Percentiles rank a stretch among this genome's conserved stretches.
These are phyloP conservation scores for Synanthedon vespiformis DNA, from an alignment of 2,888 invertebrate genomes.

Conservation along the genomic window DNA sequence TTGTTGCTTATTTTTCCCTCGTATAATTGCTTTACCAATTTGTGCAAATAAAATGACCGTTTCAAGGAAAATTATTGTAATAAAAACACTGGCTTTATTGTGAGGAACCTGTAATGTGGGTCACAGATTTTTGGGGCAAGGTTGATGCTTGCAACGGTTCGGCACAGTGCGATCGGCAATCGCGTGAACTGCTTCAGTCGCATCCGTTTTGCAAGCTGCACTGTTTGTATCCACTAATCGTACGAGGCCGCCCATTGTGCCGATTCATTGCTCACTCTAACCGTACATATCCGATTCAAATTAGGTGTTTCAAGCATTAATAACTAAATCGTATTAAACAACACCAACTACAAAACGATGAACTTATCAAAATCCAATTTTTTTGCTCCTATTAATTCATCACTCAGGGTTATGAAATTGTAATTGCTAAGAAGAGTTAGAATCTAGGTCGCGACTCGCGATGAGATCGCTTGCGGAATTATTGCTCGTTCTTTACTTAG, in stretches of 20 bases:
- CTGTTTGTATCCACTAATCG: conserved; percentile 48
- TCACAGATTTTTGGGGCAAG: conserved; percentile 65
- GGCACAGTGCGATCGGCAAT: conserved; percentile 6
- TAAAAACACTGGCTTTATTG: conserved; percentile 59
- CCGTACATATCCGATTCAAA: conserved; percentile 45
- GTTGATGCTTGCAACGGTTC: conserved; percentile 42
- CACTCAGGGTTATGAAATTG: conserved; percentile 7
- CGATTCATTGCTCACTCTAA: conserved; percentile 50
- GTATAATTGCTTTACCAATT: not conserved
- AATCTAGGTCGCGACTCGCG: conserved; percentile 8
- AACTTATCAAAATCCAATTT: not conserved
- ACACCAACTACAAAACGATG: too few relatives aligned
- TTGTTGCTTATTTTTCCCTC: not conserved
- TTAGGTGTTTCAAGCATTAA: not conserved
- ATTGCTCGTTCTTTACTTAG: not conserved
- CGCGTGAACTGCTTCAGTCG: conserved; percentile 43
- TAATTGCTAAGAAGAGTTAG: conserved; percentile 9
- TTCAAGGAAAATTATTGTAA: conserved; percentile 35
- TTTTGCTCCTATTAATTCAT: not conserved
- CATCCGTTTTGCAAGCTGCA: conserved; percentile 54
- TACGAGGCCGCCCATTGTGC: conserved; percentile 46
- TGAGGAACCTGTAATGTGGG: conserved; percentile 63
- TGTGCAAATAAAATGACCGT: conserved; percentile 17
- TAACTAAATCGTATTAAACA: not conserved
- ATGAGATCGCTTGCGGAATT: conserved; percentile 2